Base-by-base conservation (phyloP, 2,888 invertebrate genomes). In the Lamproptera curius region DNA sequence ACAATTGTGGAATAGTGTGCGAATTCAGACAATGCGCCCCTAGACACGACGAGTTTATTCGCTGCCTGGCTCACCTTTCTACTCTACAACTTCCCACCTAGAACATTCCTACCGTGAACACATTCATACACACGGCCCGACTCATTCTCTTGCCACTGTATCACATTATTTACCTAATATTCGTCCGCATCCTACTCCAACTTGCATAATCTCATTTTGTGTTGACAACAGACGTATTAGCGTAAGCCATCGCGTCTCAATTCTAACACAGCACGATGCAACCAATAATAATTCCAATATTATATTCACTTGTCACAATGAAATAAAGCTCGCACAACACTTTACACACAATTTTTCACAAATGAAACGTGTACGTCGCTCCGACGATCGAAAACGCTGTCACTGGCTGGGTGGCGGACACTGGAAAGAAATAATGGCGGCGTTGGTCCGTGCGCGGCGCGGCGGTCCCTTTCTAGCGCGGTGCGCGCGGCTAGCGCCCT, bases 151-250 rank as follows among this genome's bases (percentile, higher is more conserved):
- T 16, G 14, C 10, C 55, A 61, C 50, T 60, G 57, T 59, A 58
- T 52, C 46, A 52, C 50, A 62, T 63, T 58, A 77, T 84, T 84
- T 84, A 85, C 84, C 85, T 82, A 82, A 81, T 70, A 78, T 67
- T 73, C 72, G 73, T 75, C 72, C 79, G 80, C 78, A 85, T 84
- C 36, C 76, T 76, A 71, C 70, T 75, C 74, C 77, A 76, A 77
- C 84, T 84, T 83, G 86, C 84, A 83, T 84, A 85, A 83, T 87
- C 78, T 76, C 83, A 81, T 83, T 82, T 76, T 72, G 74, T 79
- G 73, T 81, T 82, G 82, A 85, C 79, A 81, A 82, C 80, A 76
- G 80, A 79, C 74, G 76, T 75, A 66, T 72, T 63, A 61, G 66
- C 69, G 71, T 73, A 76, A 75, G 70, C 75, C 85, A 86, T 84